Percentiles rank a stretch among this genome's conserved stretches.
phyloP scores from a whole-genome alignment of 2,888 invertebrate genomes.

The Dendrolimus houi region DNA sequence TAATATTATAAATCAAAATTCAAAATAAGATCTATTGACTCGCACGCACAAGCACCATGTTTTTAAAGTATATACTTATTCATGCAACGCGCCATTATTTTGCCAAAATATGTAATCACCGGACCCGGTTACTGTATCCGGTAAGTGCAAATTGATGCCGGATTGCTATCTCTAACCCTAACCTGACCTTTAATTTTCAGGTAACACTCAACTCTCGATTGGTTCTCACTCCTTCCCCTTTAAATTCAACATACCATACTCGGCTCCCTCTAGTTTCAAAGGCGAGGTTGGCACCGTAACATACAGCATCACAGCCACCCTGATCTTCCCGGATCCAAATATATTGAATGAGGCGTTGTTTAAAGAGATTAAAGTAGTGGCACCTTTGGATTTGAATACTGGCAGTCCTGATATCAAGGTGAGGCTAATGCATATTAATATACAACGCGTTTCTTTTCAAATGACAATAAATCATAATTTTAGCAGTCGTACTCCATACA shows the following conservation, averaged over 20 bases:
- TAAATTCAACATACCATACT: conserved; percentile 38
- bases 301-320: conserved; percentile 29
- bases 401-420: conserved; percentile 29
- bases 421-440: conserved; percentile 3
- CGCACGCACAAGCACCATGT: too few species aligned
- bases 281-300: conserved; percentile 31
- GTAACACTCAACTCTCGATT: conserved; percentile 21
- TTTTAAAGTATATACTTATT: too few species aligned
- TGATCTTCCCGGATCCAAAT: conserved; percentile 25
- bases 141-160: too few species aligned
- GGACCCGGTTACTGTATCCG: too few species aligned
- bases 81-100: too few species aligned
- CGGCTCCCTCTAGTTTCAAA: conserved; percentile 38
- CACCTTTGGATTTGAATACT: conserved; percentile 42
- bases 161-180: too few species aligned
- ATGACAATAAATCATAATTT: too few species aligned
- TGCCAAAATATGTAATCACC: too few species aligned
- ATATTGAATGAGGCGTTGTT: conserved; percentile 19
- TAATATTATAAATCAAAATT: too few species aligned
- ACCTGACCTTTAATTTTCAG: conserved; percentile 16
- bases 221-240: conserved; percentile 39
- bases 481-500: too few species aligned
- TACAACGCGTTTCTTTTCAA: too few species aligned
- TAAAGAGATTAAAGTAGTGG: conserved; percentile 35
- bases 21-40: too few species aligned